A percentile compares a stretch with the other conserved stretches of the same genome.
Evolutionary conservation across 2,888 invertebrate genomes (phyloP).

Genomic region (Muschampia plurimacula): DNA sequence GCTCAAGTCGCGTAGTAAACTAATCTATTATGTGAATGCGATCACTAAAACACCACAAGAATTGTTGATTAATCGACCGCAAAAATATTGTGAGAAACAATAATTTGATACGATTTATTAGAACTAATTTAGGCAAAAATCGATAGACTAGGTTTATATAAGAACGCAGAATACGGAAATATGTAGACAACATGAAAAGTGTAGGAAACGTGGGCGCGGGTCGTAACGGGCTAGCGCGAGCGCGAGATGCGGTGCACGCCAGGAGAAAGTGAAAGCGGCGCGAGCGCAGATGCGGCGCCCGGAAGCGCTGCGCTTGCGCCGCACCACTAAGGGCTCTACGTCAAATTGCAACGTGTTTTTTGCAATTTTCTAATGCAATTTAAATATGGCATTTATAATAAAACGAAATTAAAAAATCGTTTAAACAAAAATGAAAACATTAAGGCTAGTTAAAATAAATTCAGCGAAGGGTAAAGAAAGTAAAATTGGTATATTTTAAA

Average conservation of each 20-base stretch:
- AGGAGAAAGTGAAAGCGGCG: conserved; percentile 83
- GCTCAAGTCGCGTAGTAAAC: conserved; percentile 63
- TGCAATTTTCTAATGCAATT: conserved; percentile 29
- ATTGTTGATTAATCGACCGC: conserved; percentile 1
- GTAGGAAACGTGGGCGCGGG: conserved; percentile 67
- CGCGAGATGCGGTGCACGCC: conserved; percentile 62
- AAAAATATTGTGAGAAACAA: background rate
- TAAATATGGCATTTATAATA: background rate
- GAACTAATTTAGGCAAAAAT: conserved; percentile 18
- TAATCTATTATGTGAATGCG: conserved; percentile 60
- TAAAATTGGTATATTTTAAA: conserved; percentile 18
- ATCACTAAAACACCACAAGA: conserved; percentile 42
- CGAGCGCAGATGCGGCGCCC: conserved; percentile 79
- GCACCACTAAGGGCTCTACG: conserved; percentile 64
- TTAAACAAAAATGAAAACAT: background rate
- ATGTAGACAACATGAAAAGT: conserved; percentile 59
- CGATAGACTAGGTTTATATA: conserved; percentile 53
- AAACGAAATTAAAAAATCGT: background rate
- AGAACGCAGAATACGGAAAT: conserved; percentile 62
- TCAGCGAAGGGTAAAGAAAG: background rate
- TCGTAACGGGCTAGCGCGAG: conserved; percentile 65
- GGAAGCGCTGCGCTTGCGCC: conserved; percentile 69
- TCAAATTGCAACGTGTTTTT: conserved; percentile 32
- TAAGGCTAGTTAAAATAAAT: background rate
- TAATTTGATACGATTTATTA: background rate